phyloP scores from a whole-genome alignment of 2,888 invertebrate species.

The Sturmia bella region DNA sequence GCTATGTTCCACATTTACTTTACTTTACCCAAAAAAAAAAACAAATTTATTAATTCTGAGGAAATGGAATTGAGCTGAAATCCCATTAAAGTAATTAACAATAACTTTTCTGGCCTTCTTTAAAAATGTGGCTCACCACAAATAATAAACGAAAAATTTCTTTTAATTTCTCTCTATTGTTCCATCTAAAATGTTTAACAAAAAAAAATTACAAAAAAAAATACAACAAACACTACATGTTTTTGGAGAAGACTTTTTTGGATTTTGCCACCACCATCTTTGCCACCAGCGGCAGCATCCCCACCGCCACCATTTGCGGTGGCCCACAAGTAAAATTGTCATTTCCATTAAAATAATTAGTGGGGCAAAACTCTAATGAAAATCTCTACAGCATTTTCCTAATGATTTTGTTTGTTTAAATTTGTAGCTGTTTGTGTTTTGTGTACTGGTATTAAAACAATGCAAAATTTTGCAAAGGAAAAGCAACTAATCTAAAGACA shows the following conservation, averaged over 20 bases:
- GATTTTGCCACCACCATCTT: not conserved
- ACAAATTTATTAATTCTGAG: too few species aligned
- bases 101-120: too few species aligned
- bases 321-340: constrained; percentile 28
- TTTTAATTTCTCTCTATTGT: too few species aligned
- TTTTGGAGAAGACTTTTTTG: not conserved
- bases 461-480: constrained; percentile 36
- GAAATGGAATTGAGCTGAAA: too few species aligned
- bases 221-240: not conserved
- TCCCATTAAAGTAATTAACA: too few species aligned
- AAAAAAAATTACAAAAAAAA: too few species aligned
- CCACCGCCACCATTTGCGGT: constrained; percentile 16
- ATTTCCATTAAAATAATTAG: constrained; percentile 49
- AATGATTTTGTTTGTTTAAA: constrained; percentile 42
- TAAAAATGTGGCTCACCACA: too few species aligned
- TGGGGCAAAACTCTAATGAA: constrained; percentile 56
- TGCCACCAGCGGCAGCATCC: constrained; percentile 8
- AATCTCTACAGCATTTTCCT: constrained; percentile 56
- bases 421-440: constrained; percentile 18
- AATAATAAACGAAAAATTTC: too few species aligned
- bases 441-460: constrained; percentile 17
- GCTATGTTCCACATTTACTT: too few species aligned
- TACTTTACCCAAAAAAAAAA: too few species aligned
- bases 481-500: constrained; percentile 47
- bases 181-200: too few species aligned